Evolutionary conservation across 2,888 invertebrate species (phyloP), one percentile per base, ranked within the genome.

Genomic region (Mayetiola destructor): DNA sequence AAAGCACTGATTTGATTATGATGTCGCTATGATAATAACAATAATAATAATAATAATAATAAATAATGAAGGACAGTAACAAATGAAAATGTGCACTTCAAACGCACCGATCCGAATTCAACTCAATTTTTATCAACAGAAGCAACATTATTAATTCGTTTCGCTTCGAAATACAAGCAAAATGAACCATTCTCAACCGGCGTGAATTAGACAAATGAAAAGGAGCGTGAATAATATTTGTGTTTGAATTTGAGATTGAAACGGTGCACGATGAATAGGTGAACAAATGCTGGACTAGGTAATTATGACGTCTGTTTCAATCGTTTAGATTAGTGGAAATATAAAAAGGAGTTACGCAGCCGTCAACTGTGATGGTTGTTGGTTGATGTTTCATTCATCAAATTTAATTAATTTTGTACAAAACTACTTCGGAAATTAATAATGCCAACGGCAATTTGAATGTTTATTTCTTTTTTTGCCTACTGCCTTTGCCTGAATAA

Each of bases 331-430:
- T 27, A 48, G 27, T 48, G 27, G 27, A n/a, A 48, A 32, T 8
- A 32, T 32, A 32, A 8, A 32, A 27, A 27, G n/a, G n/a, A n/a
- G n/a, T n/a, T n/a, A n/a, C 42, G 27, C n/a, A 23, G 23, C 27
- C 27, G 14, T 42, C 42, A 42, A 42, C 9, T 14, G 23, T 42
- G n/a, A 27, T 48, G 42, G 12, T 12, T 32, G n/a, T n/a, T n/a
- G n/a, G n/a, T n/a, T n/a, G n/a, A n/a, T n/a, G n/a, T 12, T 42
- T 23, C 4, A 8, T 27, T 27, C 27, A 3, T 23, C 42, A 23
- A 48, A 48, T 48, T 48, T 48, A 48, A 48, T 48, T 27, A 48
- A 48, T 23, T n/a, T n/a, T 48, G 48, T 48, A n/a, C n/a, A n/a
- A n/a, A n/a, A n/a, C n/a, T n/a, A n/a, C n/a, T n/a, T n/a, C n/a